Base-by-base conservation (phyloP, 1,140 invertebrate genomes). In the Bradynema listronoti region DNA sequence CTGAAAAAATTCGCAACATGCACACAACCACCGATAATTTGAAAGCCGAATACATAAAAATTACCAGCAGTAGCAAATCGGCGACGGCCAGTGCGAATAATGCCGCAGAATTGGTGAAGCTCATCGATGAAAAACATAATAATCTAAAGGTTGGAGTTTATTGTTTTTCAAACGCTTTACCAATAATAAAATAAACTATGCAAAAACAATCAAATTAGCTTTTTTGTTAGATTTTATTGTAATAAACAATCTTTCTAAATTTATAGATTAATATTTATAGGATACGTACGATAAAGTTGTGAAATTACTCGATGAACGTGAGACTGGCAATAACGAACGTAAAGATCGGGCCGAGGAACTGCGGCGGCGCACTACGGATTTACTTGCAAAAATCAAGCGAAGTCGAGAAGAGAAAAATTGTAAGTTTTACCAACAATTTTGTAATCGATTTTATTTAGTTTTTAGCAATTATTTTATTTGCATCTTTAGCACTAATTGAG, bases 301-400 rank as follows among this genome's bases (percentile, higher is more conserved):
- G 27, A 54, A 62, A 25, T 36, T 60, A 22, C 33, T 73, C 36
- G 58, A 73, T 22, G 64, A 77, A 25, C 50, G 58, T n/a, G 60
- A 64, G 47, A 66, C 46, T 32, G 70, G 68, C 5, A 77, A 77
- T 39, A 65, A 77, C 24, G 73, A 73, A 32, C 41, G 57, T 19
- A 72, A 63, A 45, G 30, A 66, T 30, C 19, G 58, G 11, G 64
- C 66, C 41, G 56, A 77, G 45, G 45, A 56, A 3, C 47, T 71
- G 56, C 52, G 56, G 4, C 56, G 57, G 36, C 50, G 63, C 19
- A 66, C 69, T n/a, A 71, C 69, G 1, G 66, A 71, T 16, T 53
- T 71, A 24, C 51, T 71, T 29, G 41, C 56, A 24, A 73, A 71
- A 47, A 69, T 72, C 29, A 65, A 69, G 24, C 22, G 47, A 6